These are phyloP conservation scores for Boloria selene DNA, from an alignment of 2,888 invertebrate genomes.

Conservation along the genomic window DNA sequence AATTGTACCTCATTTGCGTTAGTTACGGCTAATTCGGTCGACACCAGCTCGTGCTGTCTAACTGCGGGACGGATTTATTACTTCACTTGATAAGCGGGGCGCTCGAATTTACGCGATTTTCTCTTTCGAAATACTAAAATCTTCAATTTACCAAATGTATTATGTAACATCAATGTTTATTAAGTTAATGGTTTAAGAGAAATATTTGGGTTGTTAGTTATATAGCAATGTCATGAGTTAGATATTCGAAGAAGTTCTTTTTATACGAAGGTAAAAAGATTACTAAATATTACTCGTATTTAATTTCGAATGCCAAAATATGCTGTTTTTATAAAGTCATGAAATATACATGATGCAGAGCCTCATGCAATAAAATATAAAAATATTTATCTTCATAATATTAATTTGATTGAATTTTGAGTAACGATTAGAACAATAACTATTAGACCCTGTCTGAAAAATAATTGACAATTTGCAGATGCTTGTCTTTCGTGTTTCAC, in stretches of 20 bases:
- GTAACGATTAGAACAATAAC: too few species aligned
- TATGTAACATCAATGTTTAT: not conserved
- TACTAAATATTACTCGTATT: too few species aligned
- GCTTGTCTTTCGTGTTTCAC: slow-evolving; percentile 8
- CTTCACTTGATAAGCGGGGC: slow-evolving; percentile 33
- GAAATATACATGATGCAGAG: too few species aligned
- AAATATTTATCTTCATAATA: too few species aligned
- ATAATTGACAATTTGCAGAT: slow-evolving; percentile 12
- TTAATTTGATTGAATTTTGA: too few species aligned
- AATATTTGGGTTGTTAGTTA: not conserved
- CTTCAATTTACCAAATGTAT: slow-evolving; percentile 6
- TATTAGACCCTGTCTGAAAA: not conserved
- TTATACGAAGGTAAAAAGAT: too few species aligned
- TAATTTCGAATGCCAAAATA: too few species aligned
- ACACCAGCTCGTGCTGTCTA: slow-evolving; percentile 47
- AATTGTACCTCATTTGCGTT: slow-evolving; percentile 50
- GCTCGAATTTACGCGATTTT: slow-evolving; percentile 13
- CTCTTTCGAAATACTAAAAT: slow-evolving; percentile 6
- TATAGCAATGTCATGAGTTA: not conserved
- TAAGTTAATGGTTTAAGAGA: not conserved
- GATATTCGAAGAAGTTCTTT: too few species aligned
- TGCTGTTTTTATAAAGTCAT: too few species aligned
- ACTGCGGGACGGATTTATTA: slow-evolving; percentile 62
- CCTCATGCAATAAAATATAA: too few species aligned
- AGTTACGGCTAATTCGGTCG: slow-evolving; percentile 56